A percentile compares a stretch with the other conserved stretches of the same genome.
Evolutionary conservation across 2,888 invertebrate genomes (phyloP).

Genomic region (Dryococelus australis): DNA sequence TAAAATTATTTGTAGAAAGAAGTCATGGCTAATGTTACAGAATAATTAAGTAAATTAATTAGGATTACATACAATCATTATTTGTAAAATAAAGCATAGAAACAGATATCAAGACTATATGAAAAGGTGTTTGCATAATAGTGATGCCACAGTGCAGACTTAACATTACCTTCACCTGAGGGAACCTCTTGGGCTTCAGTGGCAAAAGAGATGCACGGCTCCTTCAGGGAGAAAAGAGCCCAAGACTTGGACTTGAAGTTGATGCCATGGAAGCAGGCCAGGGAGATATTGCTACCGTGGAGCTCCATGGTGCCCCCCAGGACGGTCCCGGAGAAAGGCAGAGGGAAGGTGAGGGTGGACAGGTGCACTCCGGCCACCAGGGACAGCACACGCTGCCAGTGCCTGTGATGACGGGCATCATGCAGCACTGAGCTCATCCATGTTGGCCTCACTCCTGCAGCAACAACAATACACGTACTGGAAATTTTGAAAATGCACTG

Average conservation of each 20-base stretch:
- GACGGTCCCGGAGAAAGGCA: conserved; percentile 77
- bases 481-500: too few species aligned
- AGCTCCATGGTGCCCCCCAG: conserved; percentile 89
- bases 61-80: too few species aligned
- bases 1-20: too few species aligned
- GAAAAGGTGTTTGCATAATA: too few species aligned
- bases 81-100: too few species aligned
- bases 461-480: background rate
- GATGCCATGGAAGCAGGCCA: conserved; percentile 97
- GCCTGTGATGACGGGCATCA: conserved; percentile 84
- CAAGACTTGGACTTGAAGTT: conserved; percentile 96
- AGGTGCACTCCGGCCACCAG: conserved; percentile 84
- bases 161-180: conserved; percentile 66
- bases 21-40: too few species aligned
- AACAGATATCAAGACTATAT: too few species aligned
- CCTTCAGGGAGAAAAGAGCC: conserved; percentile 93
- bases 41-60: too few species aligned
- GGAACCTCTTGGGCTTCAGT: conserved; percentile 91
- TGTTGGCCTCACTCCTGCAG: background rate
- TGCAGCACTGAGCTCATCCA: conserved; percentile 56
- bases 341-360: conserved; percentile 72
- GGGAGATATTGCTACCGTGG: conserved; percentile 81
- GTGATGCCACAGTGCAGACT: background rate
- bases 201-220: conserved; percentile 91
- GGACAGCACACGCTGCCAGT: conserved; percentile 91